Conservation (phyloP, 2,113 vertebrate genomes). For the Bujurquina vittata region DNA sequence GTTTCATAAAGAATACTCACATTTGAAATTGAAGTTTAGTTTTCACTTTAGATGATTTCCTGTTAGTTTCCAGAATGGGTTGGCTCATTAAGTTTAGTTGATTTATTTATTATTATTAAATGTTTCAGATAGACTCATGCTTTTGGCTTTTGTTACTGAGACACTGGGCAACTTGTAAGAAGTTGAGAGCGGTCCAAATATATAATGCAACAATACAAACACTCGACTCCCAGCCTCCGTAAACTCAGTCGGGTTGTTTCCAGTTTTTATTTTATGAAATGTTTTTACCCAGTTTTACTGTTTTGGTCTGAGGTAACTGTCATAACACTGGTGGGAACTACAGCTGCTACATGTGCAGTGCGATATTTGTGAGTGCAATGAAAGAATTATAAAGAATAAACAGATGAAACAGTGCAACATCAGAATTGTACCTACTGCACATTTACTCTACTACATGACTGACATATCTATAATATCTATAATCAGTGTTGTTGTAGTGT, state of each 20-base stretch:
- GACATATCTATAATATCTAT: neutral
- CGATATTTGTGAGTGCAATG: too few relatives aligned
- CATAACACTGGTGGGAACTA: too few relatives aligned
- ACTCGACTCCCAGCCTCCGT: too few relatives aligned
- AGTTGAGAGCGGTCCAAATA: neutral
- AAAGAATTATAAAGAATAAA: too few relatives aligned
- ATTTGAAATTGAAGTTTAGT: too few relatives aligned
- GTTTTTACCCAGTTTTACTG: neutral
- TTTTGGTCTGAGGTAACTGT: fast-evolving
- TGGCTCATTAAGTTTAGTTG: fast-evolving
- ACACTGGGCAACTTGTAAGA: neutral
- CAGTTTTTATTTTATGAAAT: neutral
- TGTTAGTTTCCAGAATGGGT: neutral
- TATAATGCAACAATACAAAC: too few relatives aligned
- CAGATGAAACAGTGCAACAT: too few relatives aligned
- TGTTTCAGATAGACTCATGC: neutral
- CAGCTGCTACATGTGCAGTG: too few relatives aligned
- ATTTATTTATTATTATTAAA: too few relatives aligned
- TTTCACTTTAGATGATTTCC: neutral
- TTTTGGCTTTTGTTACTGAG: neutral
- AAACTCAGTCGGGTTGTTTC: neutral
- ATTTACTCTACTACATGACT: neutral
- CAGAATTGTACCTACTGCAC: neutral
- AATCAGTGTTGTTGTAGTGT: neutral
- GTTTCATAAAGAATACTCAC: too few relatives aligned